phyloP scores from a whole-genome alignment of 1,140 invertebrate species.

The Globodera rostochiensis region DNA sequence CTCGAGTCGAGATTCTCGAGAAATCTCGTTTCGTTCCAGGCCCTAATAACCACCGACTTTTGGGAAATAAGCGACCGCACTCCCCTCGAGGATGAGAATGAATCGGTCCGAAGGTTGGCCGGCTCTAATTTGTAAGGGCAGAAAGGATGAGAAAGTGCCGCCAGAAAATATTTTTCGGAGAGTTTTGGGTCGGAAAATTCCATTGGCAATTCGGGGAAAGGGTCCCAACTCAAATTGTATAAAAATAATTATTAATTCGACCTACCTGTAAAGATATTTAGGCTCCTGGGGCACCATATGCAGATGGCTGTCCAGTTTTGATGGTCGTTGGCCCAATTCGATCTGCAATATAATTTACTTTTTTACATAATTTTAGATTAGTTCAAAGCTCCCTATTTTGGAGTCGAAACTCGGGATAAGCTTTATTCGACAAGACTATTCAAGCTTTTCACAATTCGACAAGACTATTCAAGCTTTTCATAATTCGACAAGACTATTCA shows the following conservation, averaged over 20 bases:
- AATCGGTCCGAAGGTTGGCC: slow-evolving; percentile 50
- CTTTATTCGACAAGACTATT: too few relatives aligned
- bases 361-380: slow-evolving; percentile 19
- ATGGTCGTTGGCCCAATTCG: slow-evolving; percentile 11
- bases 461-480: too few relatives aligned
- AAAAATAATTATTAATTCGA: neutral
- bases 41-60: slow-evolving; percentile 32
- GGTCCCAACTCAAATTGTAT: too few relatives aligned
- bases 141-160: neutral
- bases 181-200: too few relatives aligned
- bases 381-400: too few relatives aligned
- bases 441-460: slow-evolving; percentile 5
- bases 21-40: slow-evolving; percentile 16
- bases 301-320: slow-evolving; percentile 29
- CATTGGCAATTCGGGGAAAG: too few relatives aligned
- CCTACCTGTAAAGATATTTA: slow-evolving; percentile 34
- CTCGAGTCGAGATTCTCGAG: neutral
- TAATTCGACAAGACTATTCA: slow-evolving; percentile 14
- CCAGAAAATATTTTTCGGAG: neutral
- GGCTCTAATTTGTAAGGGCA: slow-evolving; percentile 11
- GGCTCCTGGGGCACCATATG: slow-evolving; percentile 27
- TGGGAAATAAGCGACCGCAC: slow-evolving; percentile 49
- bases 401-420: too few relatives aligned
- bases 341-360: slow-evolving; percentile 7
- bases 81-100: slow-evolving; percentile 54